Percentiles rank a stretch among this genome's conserved stretches.
phyloP scores from a whole-genome alignment of 1,140 invertebrate genomes.

The Orchestia grillus region DNA sequence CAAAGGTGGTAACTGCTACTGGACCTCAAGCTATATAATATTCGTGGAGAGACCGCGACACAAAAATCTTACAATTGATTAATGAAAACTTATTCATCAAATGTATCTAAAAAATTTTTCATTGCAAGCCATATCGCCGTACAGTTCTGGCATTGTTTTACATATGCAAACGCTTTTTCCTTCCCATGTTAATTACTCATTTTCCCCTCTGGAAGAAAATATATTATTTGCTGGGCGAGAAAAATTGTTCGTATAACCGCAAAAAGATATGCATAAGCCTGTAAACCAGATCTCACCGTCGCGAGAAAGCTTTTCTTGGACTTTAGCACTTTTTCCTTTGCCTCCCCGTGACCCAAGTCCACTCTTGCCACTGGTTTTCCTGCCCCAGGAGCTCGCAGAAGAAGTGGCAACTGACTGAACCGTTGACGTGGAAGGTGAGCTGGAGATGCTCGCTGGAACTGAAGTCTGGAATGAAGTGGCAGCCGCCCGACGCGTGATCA shows the following conservation, averaged over 20 bases:
- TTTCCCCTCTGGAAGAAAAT: too few species aligned
- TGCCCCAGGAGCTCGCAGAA: constrained; percentile 6
- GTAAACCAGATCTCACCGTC: constrained; percentile 51
- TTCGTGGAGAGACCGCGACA: too few species aligned
- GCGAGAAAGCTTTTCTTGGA: constrained; percentile 57
- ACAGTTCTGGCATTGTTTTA: too few species aligned
- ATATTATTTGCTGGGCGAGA: too few species aligned
- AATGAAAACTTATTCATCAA: too few species aligned
- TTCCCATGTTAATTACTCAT: too few species aligned
- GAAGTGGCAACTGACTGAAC: constrained; percentile 40
- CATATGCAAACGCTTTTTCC: too few species aligned
- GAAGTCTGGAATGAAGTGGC: background rate
- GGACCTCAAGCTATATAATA: too few species aligned
- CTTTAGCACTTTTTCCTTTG: constrained; percentile 60
- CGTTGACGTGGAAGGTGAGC: background rate
- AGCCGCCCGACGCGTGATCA: background rate
- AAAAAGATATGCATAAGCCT: background rate
- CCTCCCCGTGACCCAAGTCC: constrained; percentile 58
- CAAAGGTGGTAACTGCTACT: too few species aligned
- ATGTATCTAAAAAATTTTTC: background rate
- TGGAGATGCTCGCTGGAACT: background rate
- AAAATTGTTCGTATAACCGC: too few species aligned
- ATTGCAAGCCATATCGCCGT: too few species aligned
- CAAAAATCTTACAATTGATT: too few species aligned
- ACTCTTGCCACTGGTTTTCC: constrained; percentile 58